Percentiles rank a stretch among this genome's conserved stretches.
Conservation (phyloP, 2,888 invertebrate species). For the Mechanitis mazaeus region DNA sequence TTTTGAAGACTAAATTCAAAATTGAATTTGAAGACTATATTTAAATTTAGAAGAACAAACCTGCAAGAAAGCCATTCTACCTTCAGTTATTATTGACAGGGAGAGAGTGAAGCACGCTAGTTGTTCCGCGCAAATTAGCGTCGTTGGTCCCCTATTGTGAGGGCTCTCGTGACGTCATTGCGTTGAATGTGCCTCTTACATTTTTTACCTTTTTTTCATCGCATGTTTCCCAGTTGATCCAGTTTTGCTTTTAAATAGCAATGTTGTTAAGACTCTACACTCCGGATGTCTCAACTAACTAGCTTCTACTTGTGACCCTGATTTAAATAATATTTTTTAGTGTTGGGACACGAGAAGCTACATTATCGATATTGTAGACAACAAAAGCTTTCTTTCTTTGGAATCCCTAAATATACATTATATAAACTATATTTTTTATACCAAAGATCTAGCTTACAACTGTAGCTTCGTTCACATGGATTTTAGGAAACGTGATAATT, state of each 20-base stretch:
- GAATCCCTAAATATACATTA: no score
- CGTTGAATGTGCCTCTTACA: conserved; percentile 14
- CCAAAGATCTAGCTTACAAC: no score
- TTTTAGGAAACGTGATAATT: no score
- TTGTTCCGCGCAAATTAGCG: conserved; percentile 11
- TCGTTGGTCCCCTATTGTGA: conserved; percentile 10
- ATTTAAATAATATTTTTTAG: not conserved
- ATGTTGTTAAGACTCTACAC: not conserved
- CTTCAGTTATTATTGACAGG: conserved; percentile 7
- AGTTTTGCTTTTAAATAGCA: conserved; percentile 4
- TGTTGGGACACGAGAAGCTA: not conserved
- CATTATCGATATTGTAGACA: no score
- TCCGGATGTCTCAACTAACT: no score
- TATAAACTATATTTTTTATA: no score
- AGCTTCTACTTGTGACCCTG: no score
- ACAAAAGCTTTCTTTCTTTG: no score
- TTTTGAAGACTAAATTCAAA: no score
- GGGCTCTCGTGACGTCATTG: conserved; percentile 12
- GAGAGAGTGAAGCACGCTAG: not conserved
- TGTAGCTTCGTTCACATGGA: no score
- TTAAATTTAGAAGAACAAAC: not conserved
- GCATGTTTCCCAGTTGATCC: conserved; percentile 1
- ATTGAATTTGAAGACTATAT: no score
- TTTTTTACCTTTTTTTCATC: conserved; percentile 2
- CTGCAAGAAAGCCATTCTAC: conserved; percentile 5